Evolutionary conservation across 1,140 invertebrate species (phyloP).

Genomic region (Alviniconcha marisindica): DNA sequence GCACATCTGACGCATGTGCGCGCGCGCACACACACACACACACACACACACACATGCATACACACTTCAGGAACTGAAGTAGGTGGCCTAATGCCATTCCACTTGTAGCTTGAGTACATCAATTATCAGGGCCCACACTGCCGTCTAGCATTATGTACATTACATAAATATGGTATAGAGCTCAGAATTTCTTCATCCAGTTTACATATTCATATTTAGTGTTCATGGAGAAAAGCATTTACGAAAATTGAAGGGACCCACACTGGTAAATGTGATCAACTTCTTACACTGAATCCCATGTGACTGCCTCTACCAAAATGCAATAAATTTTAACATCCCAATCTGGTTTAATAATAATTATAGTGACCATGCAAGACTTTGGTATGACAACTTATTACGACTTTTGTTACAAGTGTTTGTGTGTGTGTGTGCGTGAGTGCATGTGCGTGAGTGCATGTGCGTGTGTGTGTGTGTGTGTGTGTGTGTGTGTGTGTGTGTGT

Average conservation of each 20-base stretch:
- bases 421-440: slow-evolving; percentile 2
- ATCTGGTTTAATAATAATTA: not conserved
- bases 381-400: not conserved
- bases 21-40: not conserved
- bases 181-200: too few species aligned
- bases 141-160: too few species aligned
- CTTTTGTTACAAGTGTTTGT: not conserved
- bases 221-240: too few species aligned
- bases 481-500: slow-evolving; percentile 18
- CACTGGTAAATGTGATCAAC: too few species aligned
- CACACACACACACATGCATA: slow-evolving; percentile 7
- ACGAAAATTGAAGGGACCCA: too few species aligned
- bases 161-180: too few species aligned
- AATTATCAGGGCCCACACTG: too few species aligned
- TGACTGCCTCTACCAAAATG: not conserved
- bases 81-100: too few species aligned
- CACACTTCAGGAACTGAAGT: too few species aligned
- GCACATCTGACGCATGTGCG: not conserved
- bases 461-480: slow-evolving; percentile 29
- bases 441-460: slow-evolving; percentile 23
- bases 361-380: not conserved
- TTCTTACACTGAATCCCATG: not conserved
- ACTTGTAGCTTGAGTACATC: too few species aligned
- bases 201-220: too few species aligned
- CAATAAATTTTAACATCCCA: not conserved